Evolutionary conservation across 2,888 invertebrate genomes (phyloP).

Genomic region (Melanostoma scalare): DNA sequence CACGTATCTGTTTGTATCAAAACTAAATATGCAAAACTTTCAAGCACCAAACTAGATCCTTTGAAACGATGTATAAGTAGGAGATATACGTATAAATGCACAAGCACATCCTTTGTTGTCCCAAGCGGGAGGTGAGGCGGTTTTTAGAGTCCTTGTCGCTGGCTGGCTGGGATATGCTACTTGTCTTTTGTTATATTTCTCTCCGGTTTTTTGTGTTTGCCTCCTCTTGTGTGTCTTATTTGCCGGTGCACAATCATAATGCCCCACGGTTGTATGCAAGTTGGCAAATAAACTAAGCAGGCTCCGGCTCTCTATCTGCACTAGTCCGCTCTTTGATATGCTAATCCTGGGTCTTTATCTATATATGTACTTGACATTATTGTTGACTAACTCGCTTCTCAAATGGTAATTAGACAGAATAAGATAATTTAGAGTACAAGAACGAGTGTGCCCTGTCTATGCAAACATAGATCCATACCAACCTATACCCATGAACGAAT

Average conservation of each 20-base stretch:
- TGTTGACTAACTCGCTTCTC: conserved; percentile 72
- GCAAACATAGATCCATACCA: conserved; percentile 7
- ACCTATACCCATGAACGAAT: not conserved
- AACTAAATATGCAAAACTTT: conserved; percentile 5
- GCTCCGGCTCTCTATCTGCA: conserved; percentile 35
- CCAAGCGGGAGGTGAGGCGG: conserved; percentile 14
- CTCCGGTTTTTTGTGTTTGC: conserved; percentile 5
- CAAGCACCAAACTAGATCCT: conserved; percentile 20
- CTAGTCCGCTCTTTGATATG: conserved; percentile 72
- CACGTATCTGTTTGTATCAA: conserved; percentile 21
- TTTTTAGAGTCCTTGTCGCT: conserved; percentile 25
- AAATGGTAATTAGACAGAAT: conserved; percentile 73
- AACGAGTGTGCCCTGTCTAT: conserved; percentile 63
- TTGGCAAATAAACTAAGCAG: conserved; percentile 68
- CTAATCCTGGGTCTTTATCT: conserved; percentile 71
- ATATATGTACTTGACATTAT: conserved; percentile 70
- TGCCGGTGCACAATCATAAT: conserved; percentile 70
- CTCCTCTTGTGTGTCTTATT: conserved; percentile 54
- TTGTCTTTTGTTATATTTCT: conserved; percentile 67
- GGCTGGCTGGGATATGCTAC: conserved; percentile 68
- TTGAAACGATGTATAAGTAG: conserved; percentile 15
- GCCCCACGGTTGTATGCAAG: conserved; percentile 68
- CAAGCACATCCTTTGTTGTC: conserved; percentile 37
- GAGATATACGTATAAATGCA: conserved; percentile 29
- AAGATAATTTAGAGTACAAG: conserved; percentile 68